Conservation (phyloP, 2,113 vertebrate species). For the Chaetops frenatus region DNA sequence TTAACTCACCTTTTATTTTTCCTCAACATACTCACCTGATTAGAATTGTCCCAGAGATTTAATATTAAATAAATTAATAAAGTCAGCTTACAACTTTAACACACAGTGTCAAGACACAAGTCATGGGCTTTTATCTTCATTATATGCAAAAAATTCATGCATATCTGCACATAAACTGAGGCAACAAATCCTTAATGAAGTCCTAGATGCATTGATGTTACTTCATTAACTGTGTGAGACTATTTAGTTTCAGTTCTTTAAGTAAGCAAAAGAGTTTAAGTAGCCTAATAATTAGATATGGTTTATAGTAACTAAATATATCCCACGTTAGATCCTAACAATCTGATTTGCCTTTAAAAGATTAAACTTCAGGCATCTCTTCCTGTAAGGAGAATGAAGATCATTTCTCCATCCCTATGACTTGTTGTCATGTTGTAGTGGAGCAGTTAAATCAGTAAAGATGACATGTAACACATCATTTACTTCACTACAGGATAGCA, state of each 20-base stretch:
- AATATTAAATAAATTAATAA: neutral
- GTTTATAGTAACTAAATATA: neutral
- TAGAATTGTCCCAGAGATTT: neutral
- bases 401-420: neutral
- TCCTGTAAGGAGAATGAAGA: neutral
- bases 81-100: neutral
- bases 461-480: accelerated
- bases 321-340: neutral
- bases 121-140: neutral
- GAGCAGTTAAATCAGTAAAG: neutral
- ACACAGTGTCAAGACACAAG: neutral
- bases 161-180: neutral
- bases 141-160: neutral
- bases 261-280: neutral
- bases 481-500: neutral
- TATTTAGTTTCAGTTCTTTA: neutral
- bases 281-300: neutral
- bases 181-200: neutral
- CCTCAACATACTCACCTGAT: neutral
- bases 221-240: neutral
- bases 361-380: neutral
- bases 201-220: neutral
- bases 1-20: slow-evolving; percentile 25
- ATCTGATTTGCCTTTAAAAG: neutral
- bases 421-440: neutral